Percentiles rank a stretch among this genome's conserved stretches.
Evolutionary conservation across 2,113 vertebrate genomes (phyloP).

Genomic region (Emberiza fucata): DNA sequence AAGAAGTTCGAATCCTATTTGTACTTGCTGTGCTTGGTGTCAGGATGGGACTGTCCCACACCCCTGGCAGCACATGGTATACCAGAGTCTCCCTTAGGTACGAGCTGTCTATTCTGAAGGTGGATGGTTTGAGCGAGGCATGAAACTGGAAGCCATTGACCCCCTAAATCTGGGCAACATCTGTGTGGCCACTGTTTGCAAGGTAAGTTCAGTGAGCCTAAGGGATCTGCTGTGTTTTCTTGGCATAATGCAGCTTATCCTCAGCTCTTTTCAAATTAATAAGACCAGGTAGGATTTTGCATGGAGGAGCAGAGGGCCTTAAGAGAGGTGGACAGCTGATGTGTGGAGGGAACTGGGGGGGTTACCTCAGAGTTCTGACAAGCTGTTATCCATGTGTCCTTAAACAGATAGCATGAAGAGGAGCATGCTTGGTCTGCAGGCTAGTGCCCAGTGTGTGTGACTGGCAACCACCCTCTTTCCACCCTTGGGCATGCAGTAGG

Average conservation of each 20-base stretch:
- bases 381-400: not conserved
- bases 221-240: not conserved
- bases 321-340: not conserved
- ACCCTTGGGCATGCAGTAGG: not conserved
- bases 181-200: conserved; percentile 93
- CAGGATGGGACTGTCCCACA: not conserved
- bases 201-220: conserved; percentile 72
- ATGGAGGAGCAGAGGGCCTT: not conserved
- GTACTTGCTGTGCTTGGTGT: not conserved
- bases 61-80: not conserved
- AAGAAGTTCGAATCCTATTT: not conserved
- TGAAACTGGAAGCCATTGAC: conserved; percentile 96
- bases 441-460: not conserved
- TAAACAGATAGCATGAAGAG: not conserved
- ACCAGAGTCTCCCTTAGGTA: conserved; percentile 70
- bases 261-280: not conserved
- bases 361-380: not conserved
- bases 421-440: not conserved
- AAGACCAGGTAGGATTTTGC: not conserved
- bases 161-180: conserved; percentile 94
- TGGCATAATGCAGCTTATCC: not conserved
- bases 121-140: conserved; percentile 88
- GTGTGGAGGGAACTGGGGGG: not conserved
- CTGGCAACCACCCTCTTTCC: not conserved
- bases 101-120: conserved; percentile 88